Percentiles rank a stretch among this genome's conserved stretches.
Evolutionary conservation across 2,797 vertebrate genomes (phyloP).

Genomic region (Tympanoctomys barrerae): DNA sequence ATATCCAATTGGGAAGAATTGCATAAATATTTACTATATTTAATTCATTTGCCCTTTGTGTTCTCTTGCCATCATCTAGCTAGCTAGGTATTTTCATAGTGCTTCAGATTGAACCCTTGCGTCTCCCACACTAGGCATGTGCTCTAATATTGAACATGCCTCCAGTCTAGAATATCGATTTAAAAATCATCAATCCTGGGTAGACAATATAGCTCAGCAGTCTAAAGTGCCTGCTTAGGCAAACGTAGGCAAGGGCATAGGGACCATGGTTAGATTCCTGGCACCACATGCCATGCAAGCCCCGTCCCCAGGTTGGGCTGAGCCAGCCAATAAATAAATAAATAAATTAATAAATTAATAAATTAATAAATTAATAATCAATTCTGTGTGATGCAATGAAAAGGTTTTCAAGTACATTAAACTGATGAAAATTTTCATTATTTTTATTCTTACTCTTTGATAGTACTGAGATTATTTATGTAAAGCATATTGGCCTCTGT

Average conservation of each 20-base stretch:
- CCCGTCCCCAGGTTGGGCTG: no score
- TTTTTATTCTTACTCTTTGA: neutral
- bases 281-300: no score
- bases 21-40: neutral
- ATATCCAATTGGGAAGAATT: neutral
- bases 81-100: neutral
- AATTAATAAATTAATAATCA: neutral
- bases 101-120: neutral
- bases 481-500: neutral
- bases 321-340: no score
- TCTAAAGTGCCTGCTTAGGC: no score
- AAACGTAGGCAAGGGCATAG: no score
- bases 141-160: accelerated
- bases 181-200: neutral
- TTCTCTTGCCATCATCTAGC: neutral
- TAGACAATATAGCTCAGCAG: no score
- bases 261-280: no score
- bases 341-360: no score
- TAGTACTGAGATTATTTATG: neutral
- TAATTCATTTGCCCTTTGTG: neutral
- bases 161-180: neutral
- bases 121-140: neutral
- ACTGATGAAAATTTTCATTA: neutral
- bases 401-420: neutral
- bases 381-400: neutral